Conservation (phyloP, 2,113 vertebrate genomes). For the Podiceps cristatus region DNA sequence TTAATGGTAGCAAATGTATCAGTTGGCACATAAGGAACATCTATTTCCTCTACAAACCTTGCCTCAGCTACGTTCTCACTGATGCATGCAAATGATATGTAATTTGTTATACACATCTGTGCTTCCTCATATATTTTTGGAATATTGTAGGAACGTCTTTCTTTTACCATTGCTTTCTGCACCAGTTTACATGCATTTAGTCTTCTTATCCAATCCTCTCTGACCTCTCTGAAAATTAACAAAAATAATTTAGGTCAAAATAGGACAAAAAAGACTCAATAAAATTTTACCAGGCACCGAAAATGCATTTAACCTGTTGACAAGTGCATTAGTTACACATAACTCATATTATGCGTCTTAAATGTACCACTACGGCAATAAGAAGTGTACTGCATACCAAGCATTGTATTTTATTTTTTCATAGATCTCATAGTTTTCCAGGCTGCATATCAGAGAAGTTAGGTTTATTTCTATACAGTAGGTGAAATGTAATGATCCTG, state of each 20-base stretch:
- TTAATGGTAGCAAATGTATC: background rate
- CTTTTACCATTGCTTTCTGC: background rate
- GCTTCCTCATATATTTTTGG: background rate
- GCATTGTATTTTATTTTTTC: background rate
- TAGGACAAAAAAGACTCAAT: background rate
- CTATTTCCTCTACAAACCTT: background rate
- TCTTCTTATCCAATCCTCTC: background rate
- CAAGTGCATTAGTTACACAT: background rate
- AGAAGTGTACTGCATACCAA: background rate
- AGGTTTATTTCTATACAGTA: conserved; percentile 41
- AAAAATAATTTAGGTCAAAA: background rate
- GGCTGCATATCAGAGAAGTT: conserved; percentile 45
- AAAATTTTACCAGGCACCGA: background rate
- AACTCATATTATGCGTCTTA: background rate
- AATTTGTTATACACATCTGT: background rate
- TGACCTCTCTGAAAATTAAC: background rate
- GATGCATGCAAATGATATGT: background rate
- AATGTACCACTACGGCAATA: background rate
- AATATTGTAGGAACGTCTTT: background rate
- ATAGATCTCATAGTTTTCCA: background rate
- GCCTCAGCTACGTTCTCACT: background rate
- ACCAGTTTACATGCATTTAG: background rate
- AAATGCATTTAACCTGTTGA: background rate
- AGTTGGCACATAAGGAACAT: background rate
- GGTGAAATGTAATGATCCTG: conserved; percentile 36